Base-by-base conservation (phyloP, 2,113 vertebrate species). In the Chloebia gouldiae region DNA sequence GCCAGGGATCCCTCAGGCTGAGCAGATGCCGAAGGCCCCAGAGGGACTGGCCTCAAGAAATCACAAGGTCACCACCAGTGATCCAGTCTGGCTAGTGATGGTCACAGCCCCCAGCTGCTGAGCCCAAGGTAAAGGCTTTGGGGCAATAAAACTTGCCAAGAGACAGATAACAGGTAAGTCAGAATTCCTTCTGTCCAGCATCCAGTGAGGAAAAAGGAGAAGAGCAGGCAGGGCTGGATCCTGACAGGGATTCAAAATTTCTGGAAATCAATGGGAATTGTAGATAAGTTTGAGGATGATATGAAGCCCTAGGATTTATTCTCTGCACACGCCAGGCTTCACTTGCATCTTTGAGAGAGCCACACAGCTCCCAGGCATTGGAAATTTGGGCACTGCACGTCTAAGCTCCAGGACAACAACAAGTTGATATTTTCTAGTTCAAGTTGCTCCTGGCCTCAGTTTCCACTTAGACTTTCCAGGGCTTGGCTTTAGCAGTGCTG, bases 351-450 rank as follows among this genome's bases (percentile, higher is more conserved):
- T 50, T 50, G 10, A 31, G 14, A 72, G 85, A 79, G 18, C 21
- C 61, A 42, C 2, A 2, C 12, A 57, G 6, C 25, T 80, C 14
- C 37, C 53, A n/a, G 23, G 8, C 16, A 17, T 2, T 44, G 11
- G 25, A 68, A 76, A 10, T 68, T 12, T 28, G n/a, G n/a, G 18
- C 7, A 28, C 24, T 49, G 15, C 4, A 10, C 0, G 0, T 33
- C 35, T 56, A 39, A 68, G n/a, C 6, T 50, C 17, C 9, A n/a
- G 27, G 31, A 20, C 35, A 85, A 16, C 20, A 76, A 4, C 7
- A 0, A 0, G 9, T 37, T 63, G 21, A 50, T 27, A 40, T 35
- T 21, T 23, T 63, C 17, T 47, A 11, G 27, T 44, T 79, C n/a
- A 81, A 54, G 81, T 16, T 47, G 7, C 35, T 86, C 82, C 24